Base-by-base conservation (phyloP, 2,113 vertebrate genomes). In the Oryzias celebensis region DNA sequence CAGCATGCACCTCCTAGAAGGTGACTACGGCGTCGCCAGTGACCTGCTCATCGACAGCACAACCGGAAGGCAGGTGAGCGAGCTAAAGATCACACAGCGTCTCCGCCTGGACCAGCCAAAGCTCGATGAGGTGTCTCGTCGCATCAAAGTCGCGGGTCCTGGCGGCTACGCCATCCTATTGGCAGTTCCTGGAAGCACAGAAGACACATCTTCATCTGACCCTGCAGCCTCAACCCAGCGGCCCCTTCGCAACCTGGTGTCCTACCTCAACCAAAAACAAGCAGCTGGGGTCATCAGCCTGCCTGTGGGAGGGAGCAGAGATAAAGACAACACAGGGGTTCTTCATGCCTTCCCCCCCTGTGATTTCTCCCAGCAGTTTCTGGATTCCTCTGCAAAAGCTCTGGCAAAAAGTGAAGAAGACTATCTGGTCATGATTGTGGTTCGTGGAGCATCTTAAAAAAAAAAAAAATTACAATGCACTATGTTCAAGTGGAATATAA, bases 231-330 rank as follows among this genome's bases (percentile, higher is more conserved):
- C 96, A 50, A 98, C 97, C 18, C 97, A 98, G 89, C 93, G 97
- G 80, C 97, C 97, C 0, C 93, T 99, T 80, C 96, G 96, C 86
- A 99, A 99, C 94, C 94, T 99, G 90, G 97, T 99, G 85, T 99
- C 97, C 77, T 99, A 99, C 81, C 93, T 99, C 93, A 99, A 98
- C 93, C 97, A 99, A 95, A 99, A 99, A 91, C 97, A 99, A 89
- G 97, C 97, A n/a, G 97, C 97, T 23, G 97, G 97, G 68, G 97
- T 99, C 85, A 99, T 99, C 92, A 98, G 97, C 90, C 94, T 99
- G 60, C 97, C 97, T 7, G 95, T 99, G 16, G 96, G 97, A 76
- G 96, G 96, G 62, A 95, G 95, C 90, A 93, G 97, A 91, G 97
- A 99, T 94, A 99, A 98, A 91, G 97, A 99, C 93, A 95, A 95